These are phyloP conservation scores for Metallyticus violacea DNA, from an alignment of 2,888 invertebrate genomes.

Conservation along the genomic window DNA sequence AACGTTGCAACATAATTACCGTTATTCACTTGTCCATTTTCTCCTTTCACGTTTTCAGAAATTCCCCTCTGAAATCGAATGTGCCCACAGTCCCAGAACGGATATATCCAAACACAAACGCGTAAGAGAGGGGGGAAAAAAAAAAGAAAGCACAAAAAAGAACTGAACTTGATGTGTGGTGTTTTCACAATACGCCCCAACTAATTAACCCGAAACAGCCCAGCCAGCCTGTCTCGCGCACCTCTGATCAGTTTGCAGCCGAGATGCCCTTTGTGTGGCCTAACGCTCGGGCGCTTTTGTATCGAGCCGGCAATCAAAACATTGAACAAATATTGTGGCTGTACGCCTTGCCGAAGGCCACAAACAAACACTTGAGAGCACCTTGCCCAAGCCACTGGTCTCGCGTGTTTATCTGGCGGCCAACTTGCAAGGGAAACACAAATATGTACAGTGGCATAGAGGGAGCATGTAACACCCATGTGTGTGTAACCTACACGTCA, in stretches of 20 bases:
- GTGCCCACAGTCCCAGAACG: not conserved
- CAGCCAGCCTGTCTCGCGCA: not conserved
- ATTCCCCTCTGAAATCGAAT: not conserved
- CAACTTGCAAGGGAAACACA: too few relatives aligned
- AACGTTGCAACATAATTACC: not conserved
- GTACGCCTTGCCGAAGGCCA: not conserved
- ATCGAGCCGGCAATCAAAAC: not conserved
- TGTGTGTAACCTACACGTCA: not conserved
- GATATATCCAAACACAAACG: not conserved
- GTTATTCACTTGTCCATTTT: not conserved
- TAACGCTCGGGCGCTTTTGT: not conserved
- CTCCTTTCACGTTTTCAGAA: not conserved
- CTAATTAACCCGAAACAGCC: not conserved
- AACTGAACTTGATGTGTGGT: not conserved
- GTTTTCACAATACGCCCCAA: not conserved
- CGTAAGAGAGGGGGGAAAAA: not conserved
- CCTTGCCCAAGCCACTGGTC: not conserved
- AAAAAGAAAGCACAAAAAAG: not conserved
- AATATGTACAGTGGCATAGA: not conserved
- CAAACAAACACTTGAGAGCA: not conserved
- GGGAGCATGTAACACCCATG: too few relatives aligned
- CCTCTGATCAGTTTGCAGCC: not conserved
- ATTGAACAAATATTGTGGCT: conserved; percentile 1
- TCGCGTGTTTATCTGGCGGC: not conserved
- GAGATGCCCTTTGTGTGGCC: not conserved